These are phyloP conservation scores for Cotesia typhae DNA, from an alignment of 1,140 invertebrate genomes.

Conservation along the genomic window DNA sequence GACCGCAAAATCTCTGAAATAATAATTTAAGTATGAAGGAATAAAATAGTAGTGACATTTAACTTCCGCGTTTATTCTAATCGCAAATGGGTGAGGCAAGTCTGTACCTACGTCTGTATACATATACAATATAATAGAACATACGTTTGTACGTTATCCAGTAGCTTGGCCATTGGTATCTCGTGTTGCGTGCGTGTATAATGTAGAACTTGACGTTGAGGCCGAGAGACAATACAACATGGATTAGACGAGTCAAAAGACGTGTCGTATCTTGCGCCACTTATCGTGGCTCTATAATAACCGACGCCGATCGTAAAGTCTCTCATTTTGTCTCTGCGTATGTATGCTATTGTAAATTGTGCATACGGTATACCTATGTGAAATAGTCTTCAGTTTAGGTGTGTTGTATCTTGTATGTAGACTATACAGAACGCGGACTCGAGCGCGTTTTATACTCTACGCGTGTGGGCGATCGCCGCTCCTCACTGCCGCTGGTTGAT, in stretches of 20 bases:
- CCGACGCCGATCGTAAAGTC: constrained; percentile 37
- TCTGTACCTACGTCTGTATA: neutral
- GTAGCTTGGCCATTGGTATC: constrained; percentile 15
- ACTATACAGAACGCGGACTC: neutral
- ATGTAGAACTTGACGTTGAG: constrained; percentile 22
- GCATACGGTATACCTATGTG: constrained; percentile 8
- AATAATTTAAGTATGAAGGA: constrained; percentile 6
- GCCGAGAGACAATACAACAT: constrained; percentile 24
- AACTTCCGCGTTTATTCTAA: constrained; percentile 21
- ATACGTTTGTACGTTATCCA: constrained; percentile 12
- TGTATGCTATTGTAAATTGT: too few species aligned
- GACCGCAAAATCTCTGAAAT: neutral
- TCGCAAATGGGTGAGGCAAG: constrained; percentile 16
- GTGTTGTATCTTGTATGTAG: constrained; percentile 13
- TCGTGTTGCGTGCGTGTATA: constrained; percentile 1
- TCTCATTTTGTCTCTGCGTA: constrained; percentile 34
- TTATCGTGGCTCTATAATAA: constrained; percentile 37
- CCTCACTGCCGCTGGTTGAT: constrained; percentile 3
- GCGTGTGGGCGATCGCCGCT: constrained; percentile 40
- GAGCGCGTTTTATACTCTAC: constrained; percentile 26
- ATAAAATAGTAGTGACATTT: constrained; percentile 17
- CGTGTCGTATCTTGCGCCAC: constrained; percentile 32
- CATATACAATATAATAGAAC: too few species aligned
- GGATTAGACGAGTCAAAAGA: constrained; percentile 16
- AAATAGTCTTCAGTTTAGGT: constrained; percentile 20